Percentiles rank a stretch among this genome's conserved stretches.
Conservation (phyloP, 1,140 invertebrate species). For the Tachypleus tridentatus region DNA sequence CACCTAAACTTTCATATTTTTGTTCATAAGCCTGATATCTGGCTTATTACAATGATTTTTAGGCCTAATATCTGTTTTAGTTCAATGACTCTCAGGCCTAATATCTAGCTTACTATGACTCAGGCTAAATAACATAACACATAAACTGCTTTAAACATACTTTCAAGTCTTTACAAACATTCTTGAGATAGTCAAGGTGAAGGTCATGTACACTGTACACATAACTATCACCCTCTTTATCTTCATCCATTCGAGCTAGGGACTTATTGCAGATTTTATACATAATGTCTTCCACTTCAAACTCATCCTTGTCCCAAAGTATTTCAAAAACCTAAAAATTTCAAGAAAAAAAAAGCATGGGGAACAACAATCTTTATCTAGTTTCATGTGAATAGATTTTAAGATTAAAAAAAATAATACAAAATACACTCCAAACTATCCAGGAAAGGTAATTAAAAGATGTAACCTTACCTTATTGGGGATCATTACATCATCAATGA, state of each 20-base stretch:
- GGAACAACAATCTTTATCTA: not conserved
- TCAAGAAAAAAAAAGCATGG: not conserved
- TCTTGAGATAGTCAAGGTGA: constrained; percentile 37
- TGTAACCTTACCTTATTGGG: constrained; percentile 35
- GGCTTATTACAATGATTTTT: no score
- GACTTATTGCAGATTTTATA: constrained; percentile 39
- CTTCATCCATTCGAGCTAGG: constrained; percentile 36
- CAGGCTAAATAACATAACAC: constrained; percentile 11
- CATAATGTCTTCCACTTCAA: constrained; percentile 40
- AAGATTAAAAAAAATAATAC: no score
- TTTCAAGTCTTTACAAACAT: constrained; percentile 22
- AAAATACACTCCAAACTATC: not conserved
- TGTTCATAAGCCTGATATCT: no score
- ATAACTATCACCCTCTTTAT: constrained; percentile 31
- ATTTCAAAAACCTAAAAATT: constrained; percentile 37
- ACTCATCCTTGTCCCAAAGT: constrained; percentile 35
- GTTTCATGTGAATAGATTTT: not conserved
- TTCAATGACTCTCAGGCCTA: no score
- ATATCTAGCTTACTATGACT: constrained; percentile 6
- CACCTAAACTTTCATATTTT: no score
- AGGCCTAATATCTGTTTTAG: no score
- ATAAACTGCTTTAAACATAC: not conserved
- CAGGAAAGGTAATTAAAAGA: no score
- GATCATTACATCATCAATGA: constrained; percentile 43
- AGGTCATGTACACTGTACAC: constrained; percentile 46